Base-by-base conservation (phyloP, 1,140 invertebrate species). In the Ruditapes philippinarum region DNA sequence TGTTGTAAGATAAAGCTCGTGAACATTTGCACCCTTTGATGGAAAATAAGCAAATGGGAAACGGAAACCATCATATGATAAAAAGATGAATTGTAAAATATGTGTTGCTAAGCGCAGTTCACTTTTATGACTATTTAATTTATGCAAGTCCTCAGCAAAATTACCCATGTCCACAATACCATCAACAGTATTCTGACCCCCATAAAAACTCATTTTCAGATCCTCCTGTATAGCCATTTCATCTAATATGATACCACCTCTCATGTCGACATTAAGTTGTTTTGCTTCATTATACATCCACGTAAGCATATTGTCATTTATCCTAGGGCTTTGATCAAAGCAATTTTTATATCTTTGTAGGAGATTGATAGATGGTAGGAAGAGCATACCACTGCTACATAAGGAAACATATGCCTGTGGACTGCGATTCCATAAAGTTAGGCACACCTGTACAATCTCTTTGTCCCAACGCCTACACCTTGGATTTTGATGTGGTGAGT, bases 261-360 rank as follows among this genome's bases (percentile, higher is more conserved):
- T 60, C n/a, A 22, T 60, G 38, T 60, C 51, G 36, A 60, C n/a
- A 22, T 81, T 33, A 4, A 81, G 22, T 60, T 54, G 1, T 36
- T 81, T 38, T 1, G 51, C 19, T 60, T 60, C 51, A 25, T 81
- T 62, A 62, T 62, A 60, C 79, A 81, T 62, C 79, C 79, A 81
- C 25, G 14, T 25, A 11, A 81, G 54, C 54, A 62, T 81, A 31
- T 36, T 81, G 19, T 81, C 36, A 65, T 38, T 81, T 22, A 81
- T 38, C 0, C 54, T 42, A 38, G 79, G 79, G 28, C 12, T 3
- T 81, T 81, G 79, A 2, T n/a, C 36, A 62, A 81, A 62, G n/a
- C 51, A 60, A 22, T 81, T 81, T 62, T 81, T 81, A n/a, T 81
- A 81, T 81, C 79, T 60, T 42, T 62, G 51, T 19, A 81, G 51